Evolutionary conservation across 2,888 invertebrate species (phyloP), one percentile per base, ranked within the genome.

Genomic region (Endomychus coccineus): DNA sequence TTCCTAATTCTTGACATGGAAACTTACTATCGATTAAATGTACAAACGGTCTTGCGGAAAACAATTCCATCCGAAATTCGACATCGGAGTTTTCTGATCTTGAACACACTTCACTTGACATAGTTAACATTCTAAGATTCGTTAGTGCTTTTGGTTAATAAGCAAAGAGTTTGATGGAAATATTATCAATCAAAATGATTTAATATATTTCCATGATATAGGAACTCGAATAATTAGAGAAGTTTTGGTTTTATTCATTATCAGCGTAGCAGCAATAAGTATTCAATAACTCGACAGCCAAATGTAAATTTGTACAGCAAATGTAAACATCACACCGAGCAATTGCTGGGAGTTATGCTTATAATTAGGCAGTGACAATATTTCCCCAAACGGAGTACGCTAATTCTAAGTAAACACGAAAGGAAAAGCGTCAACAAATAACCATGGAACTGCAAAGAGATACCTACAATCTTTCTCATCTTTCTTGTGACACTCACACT

Each of bases 281-380:
- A 57, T 56, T 57, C 59, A 52, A 61, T 58, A 59, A 59, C 56
- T 58, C 55, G 51, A 52, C 56, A 56, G 58, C 55, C 56, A 55
- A 59, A 60, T 61, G 59, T 61, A 62, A 61, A 61, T 62, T 62
- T 60, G 55, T 55, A 53, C 51, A 57, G 57, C 12, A 32, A 24
- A 10, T 25, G 33, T 62, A 62, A 62, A 61, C 62, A 61, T 61
- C 59, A 62, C 59, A 58, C 58, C 52, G 51, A 51, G 59, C 61
- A 63, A 63, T 63, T 62, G 55, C 59, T 55, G 56, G 56, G 58
- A 56, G 60, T 56, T 53, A 58, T 62, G 62, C 62, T 63, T 61
- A 57, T 58, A 55, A 62, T 64, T 62, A 63, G 61, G 56, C 59
- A 61, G 58, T 54, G 61, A 60, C 62, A 62, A 63, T 64, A 63